A percentile compares a stretch with the other conserved stretches of the same genome.
phyloP scores from a whole-genome alignment of 2,797 vertebrate genomes.

The Sebastes alutus region DNA sequence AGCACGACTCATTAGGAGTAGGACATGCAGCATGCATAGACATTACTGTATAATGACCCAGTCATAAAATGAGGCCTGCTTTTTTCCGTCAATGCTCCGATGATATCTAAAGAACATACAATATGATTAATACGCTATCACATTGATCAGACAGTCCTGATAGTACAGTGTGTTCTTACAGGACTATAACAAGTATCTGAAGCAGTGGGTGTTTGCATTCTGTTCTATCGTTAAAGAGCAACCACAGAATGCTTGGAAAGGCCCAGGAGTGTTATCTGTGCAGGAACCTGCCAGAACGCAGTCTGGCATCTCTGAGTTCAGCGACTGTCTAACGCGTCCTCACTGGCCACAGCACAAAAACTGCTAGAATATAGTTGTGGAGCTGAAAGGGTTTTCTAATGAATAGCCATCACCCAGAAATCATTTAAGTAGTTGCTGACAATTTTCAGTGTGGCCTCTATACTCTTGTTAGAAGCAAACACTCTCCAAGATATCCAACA shows the following conservation, averaged over 20 bases:
- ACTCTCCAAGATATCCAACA: not conserved
- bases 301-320: constrained; percentile 13
- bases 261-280: constrained; percentile 5
- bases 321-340: constrained; percentile 12
- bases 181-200: not conserved
- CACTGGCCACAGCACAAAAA: not conserved
- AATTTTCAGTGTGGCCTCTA: not conserved
- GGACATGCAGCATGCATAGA: not conserved
- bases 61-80: not conserved
- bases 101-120: not conserved
- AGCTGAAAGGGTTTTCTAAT: not conserved
- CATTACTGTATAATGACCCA: not conserved
- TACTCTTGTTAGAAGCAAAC: not conserved
- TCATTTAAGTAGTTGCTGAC: not conserved
- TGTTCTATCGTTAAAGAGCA: not conserved
- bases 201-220: not conserved
- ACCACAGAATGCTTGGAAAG: not conserved
- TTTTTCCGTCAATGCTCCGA: not conserved
- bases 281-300: not conserved
- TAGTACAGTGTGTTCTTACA: not conserved
- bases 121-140: not conserved
- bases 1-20: not conserved
- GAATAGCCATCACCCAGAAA: not conserved
- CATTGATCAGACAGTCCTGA: not conserved
- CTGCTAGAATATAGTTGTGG: not conserved